These are phyloP conservation scores for Trachelus iudaicus DNA, from an alignment of 2,888 invertebrate genomes.

Conservation along the genomic window DNA sequence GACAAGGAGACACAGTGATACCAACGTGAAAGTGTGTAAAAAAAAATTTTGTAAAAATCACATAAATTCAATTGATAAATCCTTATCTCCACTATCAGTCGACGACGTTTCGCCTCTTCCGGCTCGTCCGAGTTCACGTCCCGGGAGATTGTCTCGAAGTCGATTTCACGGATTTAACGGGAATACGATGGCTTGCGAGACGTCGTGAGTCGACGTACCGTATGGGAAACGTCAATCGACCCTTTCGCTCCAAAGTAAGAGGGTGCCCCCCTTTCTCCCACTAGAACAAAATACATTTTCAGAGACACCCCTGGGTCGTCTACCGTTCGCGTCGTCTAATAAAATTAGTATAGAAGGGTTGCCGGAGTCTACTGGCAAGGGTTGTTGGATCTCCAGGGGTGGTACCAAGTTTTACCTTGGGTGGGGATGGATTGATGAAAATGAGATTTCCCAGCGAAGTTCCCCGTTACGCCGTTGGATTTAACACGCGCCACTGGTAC, in stretches of 20 bases:
- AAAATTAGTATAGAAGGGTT: conserved; percentile 8
- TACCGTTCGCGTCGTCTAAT: conserved; percentile 12
- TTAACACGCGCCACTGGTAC: background rate
- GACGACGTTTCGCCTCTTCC: background rate
- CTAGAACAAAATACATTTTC: background rate
- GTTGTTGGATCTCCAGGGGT: background rate
- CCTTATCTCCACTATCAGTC: background rate
- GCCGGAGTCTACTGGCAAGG: background rate
- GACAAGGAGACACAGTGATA: too few relatives aligned
- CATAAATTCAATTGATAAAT: background rate
- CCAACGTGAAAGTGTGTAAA: too few relatives aligned
- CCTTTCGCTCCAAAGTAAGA: too few relatives aligned
- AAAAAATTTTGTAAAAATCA: too few relatives aligned
- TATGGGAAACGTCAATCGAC: background rate
- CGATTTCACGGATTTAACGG: background rate
- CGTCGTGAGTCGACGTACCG: background rate
- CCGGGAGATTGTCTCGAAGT: background rate
- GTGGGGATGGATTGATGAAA: conserved; percentile 29
- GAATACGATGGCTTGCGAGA: background rate
- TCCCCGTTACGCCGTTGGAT: background rate
- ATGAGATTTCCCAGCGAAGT: conserved; percentile 26
- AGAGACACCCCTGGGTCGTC: background rate
- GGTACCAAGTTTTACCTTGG: background rate
- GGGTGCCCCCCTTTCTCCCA: too few relatives aligned
- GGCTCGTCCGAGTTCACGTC: background rate